A percentile compares a stretch with the other conserved stretches of the same genome.
These are phyloP conservation scores for Pterocles orientalis DNA, from an alignment of 2,113 vertebrate genomes.

Conservation along the genomic window DNA sequence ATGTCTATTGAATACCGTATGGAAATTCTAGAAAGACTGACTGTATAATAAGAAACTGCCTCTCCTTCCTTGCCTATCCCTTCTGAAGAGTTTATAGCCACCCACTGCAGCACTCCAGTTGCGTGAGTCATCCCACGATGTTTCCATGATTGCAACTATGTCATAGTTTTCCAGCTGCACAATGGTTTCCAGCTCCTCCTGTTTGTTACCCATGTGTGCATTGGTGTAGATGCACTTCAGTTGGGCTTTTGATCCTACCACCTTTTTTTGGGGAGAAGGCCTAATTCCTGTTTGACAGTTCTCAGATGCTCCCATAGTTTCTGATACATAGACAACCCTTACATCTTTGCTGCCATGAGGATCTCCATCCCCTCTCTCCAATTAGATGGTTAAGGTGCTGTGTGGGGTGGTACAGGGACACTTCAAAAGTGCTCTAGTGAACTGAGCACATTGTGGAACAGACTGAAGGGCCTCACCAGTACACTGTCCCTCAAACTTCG, in stretches of 20 bases:
- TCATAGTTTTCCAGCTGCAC: background rate
- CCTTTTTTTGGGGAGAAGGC: background rate
- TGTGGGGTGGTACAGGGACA: background rate
- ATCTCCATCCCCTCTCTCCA: background rate
- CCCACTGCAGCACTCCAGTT: too few relatives aligned
- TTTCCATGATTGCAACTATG: too few relatives aligned
- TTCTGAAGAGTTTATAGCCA: background rate
- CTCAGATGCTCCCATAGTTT: background rate
- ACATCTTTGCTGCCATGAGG: fast-evolving
- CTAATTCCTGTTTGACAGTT: background rate
- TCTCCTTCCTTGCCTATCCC: background rate
- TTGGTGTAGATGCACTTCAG: background rate
- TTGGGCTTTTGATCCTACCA: background rate
- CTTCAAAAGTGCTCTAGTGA: background rate
- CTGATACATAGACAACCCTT: background rate
- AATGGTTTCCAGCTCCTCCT: background rate
- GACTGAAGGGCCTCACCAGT: background rate
- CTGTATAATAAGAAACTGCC: background rate
- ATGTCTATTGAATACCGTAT: background rate
- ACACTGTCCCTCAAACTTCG: background rate
- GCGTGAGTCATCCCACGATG: too few relatives aligned
- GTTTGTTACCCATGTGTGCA: background rate
- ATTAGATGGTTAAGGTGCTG: background rate
- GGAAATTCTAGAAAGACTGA: background rate
- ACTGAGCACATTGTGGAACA: background rate